Conservation (phyloP, 2,797 vertebrate species). For the Anniella stebbinsi region DNA sequence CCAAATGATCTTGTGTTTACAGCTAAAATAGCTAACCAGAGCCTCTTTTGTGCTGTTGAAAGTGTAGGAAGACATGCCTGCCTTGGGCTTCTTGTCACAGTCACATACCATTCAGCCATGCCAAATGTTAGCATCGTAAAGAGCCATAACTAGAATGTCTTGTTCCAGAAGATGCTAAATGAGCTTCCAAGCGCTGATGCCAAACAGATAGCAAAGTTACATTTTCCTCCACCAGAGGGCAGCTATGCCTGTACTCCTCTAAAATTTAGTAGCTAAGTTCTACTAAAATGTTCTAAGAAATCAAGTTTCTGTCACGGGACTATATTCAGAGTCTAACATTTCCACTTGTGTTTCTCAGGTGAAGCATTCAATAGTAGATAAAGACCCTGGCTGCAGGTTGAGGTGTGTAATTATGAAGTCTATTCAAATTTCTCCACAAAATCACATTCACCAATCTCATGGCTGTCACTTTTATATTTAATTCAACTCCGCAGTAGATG, state of each 20-base stretch:
- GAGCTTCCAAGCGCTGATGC: not conserved
- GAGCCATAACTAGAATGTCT: not conserved
- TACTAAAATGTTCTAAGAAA: constrained; percentile 20
- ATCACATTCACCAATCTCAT: not conserved
- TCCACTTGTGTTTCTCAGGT: not conserved
- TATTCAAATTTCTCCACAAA: not conserved
- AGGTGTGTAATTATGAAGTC: constrained; percentile 1
- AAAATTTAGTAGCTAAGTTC: not conserved
- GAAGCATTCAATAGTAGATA: constrained; percentile 9
- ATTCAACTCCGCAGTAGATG: constrained; percentile 1
- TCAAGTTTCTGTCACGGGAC: constrained; percentile 5
- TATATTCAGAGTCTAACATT: constrained; percentile 14
- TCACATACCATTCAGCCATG: not conserved
- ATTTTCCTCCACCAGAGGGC: constrained; percentile 63
- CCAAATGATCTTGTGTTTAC: not conserved
- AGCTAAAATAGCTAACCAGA: not conserved
- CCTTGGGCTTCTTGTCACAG: too few relatives aligned
- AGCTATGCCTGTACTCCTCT: not conserved
- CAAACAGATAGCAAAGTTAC: not conserved
- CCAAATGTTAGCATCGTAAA: not conserved
- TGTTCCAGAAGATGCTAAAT: not conserved
- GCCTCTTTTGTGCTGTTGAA: not conserved
- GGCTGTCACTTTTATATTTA: not conserved
- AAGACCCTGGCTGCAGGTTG: not conserved
- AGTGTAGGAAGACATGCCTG: not conserved